These are phyloP conservation scores for Aselliscus stoliczkanus DNA, from an alignment of 2,797 vertebrate species.

Conservation along the genomic window DNA sequence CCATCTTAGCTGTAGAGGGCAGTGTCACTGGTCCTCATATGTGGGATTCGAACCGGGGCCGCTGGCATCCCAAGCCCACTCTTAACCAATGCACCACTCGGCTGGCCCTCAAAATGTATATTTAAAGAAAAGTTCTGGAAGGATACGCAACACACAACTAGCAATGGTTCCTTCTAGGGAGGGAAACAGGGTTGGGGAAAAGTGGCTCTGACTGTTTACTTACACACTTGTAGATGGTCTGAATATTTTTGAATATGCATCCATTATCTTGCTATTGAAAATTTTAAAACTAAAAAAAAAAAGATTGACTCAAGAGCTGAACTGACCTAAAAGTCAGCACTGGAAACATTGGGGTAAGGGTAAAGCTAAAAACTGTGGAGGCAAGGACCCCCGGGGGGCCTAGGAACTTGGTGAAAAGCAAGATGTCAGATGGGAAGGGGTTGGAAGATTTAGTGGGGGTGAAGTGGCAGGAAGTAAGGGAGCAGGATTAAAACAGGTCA, in stretches of 20 bases:
- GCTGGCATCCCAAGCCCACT: no score
- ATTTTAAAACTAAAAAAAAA: not conserved
- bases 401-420: not conserved
- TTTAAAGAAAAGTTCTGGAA: not conserved
- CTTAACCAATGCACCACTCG: no score
- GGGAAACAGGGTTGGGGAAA: not conserved
- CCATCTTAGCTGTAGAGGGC: no score
- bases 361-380: not conserved
- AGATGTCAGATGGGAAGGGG: no score
- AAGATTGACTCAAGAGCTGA: not conserved
- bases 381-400: not conserved
- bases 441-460: not conserved
- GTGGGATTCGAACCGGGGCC: no score
- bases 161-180: not conserved
- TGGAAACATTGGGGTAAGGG: not conserved
- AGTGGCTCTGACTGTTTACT: not conserved
- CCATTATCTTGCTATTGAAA: not conserved
- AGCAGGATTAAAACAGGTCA: not conserved
- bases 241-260: not conserved
- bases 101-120: no score
- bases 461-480: not conserved
- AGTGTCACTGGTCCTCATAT: no score
- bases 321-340: not conserved
- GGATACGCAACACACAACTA: not conserved
- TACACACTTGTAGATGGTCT: not conserved